Conservation (phyloP, 30 jellyfish, hydroid and myxozoan species). For the Pseudorhiza aurosa region DNA sequence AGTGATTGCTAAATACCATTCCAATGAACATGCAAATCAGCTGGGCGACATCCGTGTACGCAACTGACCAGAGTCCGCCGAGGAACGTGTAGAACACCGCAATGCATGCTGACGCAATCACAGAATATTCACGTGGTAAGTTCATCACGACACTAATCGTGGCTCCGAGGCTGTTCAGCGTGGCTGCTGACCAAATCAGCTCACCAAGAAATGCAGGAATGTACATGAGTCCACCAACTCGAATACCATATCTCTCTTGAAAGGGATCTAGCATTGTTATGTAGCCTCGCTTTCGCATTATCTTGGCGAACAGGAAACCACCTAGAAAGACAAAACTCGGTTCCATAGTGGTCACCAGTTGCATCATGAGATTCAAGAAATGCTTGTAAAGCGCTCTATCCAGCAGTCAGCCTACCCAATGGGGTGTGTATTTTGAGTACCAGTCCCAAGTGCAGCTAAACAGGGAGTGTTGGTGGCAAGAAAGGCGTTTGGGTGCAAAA, state of each 20-base stretch:
- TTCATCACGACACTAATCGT: slow-evolving; percentile 91
- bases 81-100: slow-evolving; percentile 97
- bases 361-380: no score
- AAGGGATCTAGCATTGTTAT: slow-evolving; percentile 98
- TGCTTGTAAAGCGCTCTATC: no score
- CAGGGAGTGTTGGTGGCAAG: no score
- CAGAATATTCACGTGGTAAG: slow-evolving; percentile 63
- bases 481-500: no score
- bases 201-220: slow-evolving; percentile 99
- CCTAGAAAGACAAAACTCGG: slow-evolving; percentile 73
- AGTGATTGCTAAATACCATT: no score
- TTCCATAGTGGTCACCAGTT: no score
- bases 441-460: no score
- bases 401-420: no score
- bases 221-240: slow-evolving; percentile 95
- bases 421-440: no score
- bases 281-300: slow-evolving; percentile 97
- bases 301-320: slow-evolving; percentile 96
- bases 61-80: slow-evolving; percentile 99
- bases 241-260: slow-evolving; percentile 94
- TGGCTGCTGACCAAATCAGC: slow-evolving; percentile 98
- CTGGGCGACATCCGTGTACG: slow-evolving; percentile 99
- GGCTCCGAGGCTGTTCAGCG: slow-evolving; percentile 98
- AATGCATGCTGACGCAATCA: slow-evolving; percentile 95
- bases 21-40: slow-evolving; percentile 98